Base-by-base conservation (phyloP, 37 sponge, comb jelly and placozoan genomes). In the Haliclona indistincta region DNA sequence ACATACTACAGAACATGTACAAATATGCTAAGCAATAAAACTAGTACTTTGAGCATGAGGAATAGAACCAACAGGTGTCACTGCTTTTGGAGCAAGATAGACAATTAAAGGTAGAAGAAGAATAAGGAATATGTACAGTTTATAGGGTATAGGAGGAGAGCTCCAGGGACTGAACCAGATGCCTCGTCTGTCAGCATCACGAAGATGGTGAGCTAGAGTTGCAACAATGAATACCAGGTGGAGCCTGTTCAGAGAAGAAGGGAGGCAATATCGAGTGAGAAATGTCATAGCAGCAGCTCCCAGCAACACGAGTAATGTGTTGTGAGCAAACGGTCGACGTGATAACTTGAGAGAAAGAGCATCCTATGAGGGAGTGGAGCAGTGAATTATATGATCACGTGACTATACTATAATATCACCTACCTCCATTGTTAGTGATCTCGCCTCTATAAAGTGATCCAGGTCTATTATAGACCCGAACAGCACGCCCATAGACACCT, bases 391-490 rank as follows among this genome's bases (percentile, higher is more conserved):
- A n/a, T n/a, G n/a, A n/a, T n/a, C n/a, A n/a, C n/a, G n/a, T n/a
- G n/a, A n/a, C n/a, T n/a, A n/a, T n/a, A n/a, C n/a, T n/a, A n/a
- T n/a, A n/a, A n/a, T n/a, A n/a, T n/a, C n/a, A n/a, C n/a, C n/a
- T 40, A 86, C 86, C 75, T 86, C 78, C 25, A 86, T 30, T n/a
- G 68, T 68, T 3, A 78, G 1, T 20, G 86, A 86, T 33, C 74
- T 71, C 53, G 86, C 86, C 40, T 41, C 86, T 39, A 86, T 54
- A 43, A 86, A 67, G 69, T 86, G 86, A 60, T 86, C 86, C 68
- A 80, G 7, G 41, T 86, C 86, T 11, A 86, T 58, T 4, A 55
- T 73, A 45, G 67, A 55, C n/a, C 80, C 80, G 40, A 78, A 38
- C 11, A 35, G 36, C 19, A 61, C 33, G 35, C 86, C 78, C 17